These are phyloP conservation scores for Girardia tigrina DNA, from an alignment of 2,888 invertebrate genomes.

Conservation along the genomic window DNA sequence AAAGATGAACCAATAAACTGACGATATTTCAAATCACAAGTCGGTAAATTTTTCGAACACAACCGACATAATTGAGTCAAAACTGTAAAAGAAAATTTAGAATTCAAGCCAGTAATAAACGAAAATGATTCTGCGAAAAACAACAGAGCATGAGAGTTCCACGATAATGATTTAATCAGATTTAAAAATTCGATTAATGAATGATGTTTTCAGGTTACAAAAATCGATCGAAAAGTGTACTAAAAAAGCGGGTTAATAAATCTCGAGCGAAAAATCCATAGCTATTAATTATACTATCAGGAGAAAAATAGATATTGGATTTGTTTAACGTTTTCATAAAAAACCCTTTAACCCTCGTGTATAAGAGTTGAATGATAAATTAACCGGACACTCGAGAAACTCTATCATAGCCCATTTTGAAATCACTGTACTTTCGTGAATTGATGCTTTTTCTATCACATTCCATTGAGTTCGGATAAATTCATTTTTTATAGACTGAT, in stretches of 20 bases:
- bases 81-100: background rate
- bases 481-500: too few relatives aligned
- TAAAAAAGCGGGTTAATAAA: background rate
- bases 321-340: background rate
- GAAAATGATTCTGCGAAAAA: slow-evolving; percentile 14
- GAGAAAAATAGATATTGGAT: slow-evolving; percentile 10
- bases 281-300: background rate
- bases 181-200: background rate
- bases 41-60: background rate
- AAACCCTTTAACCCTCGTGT: background rate
- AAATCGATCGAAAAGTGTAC: background rate
- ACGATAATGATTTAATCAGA: background rate
- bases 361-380: background rate
- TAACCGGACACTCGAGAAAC: background rate
- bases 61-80: background rate
- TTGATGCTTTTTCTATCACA: background rate
- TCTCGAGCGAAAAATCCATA: background rate
- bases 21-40: background rate
- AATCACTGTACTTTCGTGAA: background rate
- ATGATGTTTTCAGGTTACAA: background rate
- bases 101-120: background rate
- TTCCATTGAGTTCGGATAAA: too few relatives aligned
- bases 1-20: background rate
- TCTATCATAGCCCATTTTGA: background rate
- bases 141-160: background rate